A percentile compares a stretch with the other conserved stretches of the same genome.
phyloP scores from a whole-genome alignment of 2,113 vertebrate species.

The Desmodus rotundus region DNA sequence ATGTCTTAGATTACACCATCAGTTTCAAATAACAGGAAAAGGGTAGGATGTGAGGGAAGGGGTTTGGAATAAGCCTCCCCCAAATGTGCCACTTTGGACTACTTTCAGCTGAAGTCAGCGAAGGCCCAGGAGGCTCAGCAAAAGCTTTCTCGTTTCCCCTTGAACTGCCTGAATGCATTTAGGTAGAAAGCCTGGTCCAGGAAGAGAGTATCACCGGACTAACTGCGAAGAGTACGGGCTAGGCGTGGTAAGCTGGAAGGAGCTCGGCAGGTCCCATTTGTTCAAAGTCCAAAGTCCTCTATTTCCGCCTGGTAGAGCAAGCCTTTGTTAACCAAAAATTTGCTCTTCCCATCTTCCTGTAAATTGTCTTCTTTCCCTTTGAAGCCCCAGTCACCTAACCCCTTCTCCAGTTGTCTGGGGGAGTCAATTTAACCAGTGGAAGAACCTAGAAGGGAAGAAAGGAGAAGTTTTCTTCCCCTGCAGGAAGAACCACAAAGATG shows the following conservation, averaged over 20 bases:
- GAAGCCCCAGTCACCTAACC: background rate
- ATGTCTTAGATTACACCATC: conserved; percentile 16
- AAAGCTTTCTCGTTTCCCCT: background rate
- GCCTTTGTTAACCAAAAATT: background rate
- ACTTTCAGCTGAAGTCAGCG: background rate
- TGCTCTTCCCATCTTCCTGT: background rate
- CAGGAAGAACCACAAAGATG: conserved; percentile 5
- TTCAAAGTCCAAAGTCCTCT: background rate
- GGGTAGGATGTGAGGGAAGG: background rate
- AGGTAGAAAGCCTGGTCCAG: background rate
- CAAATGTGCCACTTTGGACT: background rate
- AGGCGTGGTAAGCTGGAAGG: background rate
- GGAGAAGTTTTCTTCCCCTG: background rate
- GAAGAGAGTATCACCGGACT: background rate
- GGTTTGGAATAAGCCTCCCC: background rate
- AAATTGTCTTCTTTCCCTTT: background rate
- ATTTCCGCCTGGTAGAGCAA: background rate
- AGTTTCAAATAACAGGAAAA: background rate
- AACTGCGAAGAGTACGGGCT: background rate
- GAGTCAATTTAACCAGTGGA: background rate
- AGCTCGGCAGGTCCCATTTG: background rate
- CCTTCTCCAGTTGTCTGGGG: background rate
- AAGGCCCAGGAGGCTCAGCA: background rate
- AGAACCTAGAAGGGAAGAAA: background rate
- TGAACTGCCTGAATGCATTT: background rate